phyloP scores from a whole-genome alignment of 2,797 vertebrate species.

The Eulemur coronatus region DNA sequence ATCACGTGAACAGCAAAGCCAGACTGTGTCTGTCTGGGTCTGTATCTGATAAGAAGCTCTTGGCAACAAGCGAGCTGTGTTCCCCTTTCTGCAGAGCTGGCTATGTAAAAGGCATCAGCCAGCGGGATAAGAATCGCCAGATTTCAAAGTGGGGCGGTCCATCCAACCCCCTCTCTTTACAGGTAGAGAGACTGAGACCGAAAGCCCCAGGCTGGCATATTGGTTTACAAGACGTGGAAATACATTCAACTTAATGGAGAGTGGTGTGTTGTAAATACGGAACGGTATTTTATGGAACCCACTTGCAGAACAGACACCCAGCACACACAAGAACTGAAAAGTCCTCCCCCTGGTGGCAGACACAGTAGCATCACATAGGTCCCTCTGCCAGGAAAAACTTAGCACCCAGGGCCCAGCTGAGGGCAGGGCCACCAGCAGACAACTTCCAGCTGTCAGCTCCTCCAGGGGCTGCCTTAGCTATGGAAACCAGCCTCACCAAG shows the following conservation, averaged over 20 bases:
- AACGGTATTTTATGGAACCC: background rate
- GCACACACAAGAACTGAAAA: background rate
- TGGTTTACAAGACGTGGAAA: slow-evolving; percentile 26
- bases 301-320: background rate
- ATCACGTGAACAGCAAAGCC: slow-evolving; percentile 64
- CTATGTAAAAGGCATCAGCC: background rate
- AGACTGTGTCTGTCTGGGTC: slow-evolving; percentile 78
- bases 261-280: background rate
- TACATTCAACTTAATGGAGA: background rate
- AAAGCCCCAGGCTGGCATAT: background rate
- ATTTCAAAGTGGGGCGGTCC: slow-evolving; percentile 18
- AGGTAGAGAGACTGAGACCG: slow-evolving; percentile 17
- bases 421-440: background rate
- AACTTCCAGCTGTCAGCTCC: background rate
- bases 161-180: background rate
- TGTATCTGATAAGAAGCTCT: slow-evolving; percentile 77
- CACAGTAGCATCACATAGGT: background rate
- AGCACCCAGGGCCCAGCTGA: background rate
- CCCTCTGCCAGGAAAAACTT: background rate
- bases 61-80: slow-evolving; percentile 64
- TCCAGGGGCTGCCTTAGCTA: background rate
- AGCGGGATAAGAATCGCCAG: slow-evolving; percentile 43
- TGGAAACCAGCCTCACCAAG: background rate
- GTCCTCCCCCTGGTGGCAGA: slow-evolving; percentile 41
- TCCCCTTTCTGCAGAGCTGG: slow-evolving; percentile 45